Base-by-base conservation (phyloP, 64 coral and sea anemone species). In the Platygyra sinensis region DNA sequence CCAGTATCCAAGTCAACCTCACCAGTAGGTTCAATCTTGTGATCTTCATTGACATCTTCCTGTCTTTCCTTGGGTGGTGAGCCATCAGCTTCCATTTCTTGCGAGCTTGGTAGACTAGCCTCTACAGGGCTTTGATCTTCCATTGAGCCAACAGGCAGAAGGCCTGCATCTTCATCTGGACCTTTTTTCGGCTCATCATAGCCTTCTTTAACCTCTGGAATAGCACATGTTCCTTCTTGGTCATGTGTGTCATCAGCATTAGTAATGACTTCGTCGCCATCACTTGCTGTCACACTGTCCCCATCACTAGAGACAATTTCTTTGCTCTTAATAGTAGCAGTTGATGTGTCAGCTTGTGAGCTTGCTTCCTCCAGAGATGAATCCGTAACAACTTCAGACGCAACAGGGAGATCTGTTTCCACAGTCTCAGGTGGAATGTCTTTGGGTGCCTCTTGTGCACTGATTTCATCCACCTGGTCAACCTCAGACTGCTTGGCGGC, bases 1-100 rank as follows among this genome's bases (percentile, higher is more conserved):
- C 33, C 10, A 50, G 20, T 69, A n/a, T 85, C 81, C 63, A 62
- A 85, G 81, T 85, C 81, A 85, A 62, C 69, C 39, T 36, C 62
- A 30, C 42, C 51, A 51, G 33, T 24, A 27, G 20, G 10, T n/a
- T n/a, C 81, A 50, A 51, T 11, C 4, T 8, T 39, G 10, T 10
- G 18, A 33, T 33, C 57, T 82, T 67, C 22, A 7, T 20, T 7
- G 42, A 49, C 32, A 71, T 28, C 75, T 24, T 77, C 75, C 54
- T 57, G 10, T 57, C 54, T 16, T 57, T 57, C 54, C 54, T 57
- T 57, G 11, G 46, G 6, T 5, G 31, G 11, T 18, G 22, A 33
- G 10, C 13, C 59, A 38, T 63, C n/a, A 62, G 33, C 55, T 61
- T 32, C 8, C 32, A 31, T 13, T 36, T n/a, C 79, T 30, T 31